Evolutionary conservation across 2,888 invertebrate species (phyloP).

Genomic region (Galeopsomyia nigrocyanea): DNA sequence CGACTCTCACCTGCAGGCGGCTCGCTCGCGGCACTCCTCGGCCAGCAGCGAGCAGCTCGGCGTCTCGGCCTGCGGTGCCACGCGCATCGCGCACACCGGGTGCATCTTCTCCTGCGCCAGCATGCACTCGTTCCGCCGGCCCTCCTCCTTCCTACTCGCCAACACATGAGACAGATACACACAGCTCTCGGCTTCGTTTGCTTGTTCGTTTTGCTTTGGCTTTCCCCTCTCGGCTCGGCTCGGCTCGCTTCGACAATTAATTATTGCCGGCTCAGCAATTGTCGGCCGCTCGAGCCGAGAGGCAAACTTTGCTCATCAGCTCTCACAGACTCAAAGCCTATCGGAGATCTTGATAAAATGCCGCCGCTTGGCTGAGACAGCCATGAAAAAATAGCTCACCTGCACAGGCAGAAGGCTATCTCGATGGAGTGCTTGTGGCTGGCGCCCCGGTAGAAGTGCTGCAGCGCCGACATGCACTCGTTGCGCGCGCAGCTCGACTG

Average conservation of each 20-base stretch:
- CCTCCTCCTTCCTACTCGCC: constrained; percentile 84
- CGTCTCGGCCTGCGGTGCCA: constrained; percentile 76
- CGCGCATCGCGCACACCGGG: constrained; percentile 88
- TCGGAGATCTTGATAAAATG: too few species aligned
- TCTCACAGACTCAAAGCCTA: too few species aligned
- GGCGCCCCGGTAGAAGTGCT: constrained; percentile 87
- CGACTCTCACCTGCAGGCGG: constrained; percentile 82
- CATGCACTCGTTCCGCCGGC: constrained; percentile 89
- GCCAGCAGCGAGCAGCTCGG: constrained; percentile 91
- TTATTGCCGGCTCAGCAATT: too few species aligned
- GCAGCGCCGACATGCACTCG: constrained; percentile 89
- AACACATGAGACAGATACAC: too few species aligned
- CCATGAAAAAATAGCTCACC: constrained; percentile 71
- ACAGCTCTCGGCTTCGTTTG: too few species aligned
- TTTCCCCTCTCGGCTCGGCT: too few species aligned
- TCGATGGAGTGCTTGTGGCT: constrained; percentile 88
- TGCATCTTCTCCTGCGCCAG: constrained; percentile 91
- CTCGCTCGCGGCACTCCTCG: constrained; percentile 85
- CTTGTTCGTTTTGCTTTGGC: too few species aligned
- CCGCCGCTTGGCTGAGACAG: too few species aligned
- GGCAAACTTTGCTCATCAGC: too few species aligned
- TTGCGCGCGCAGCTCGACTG: constrained; percentile 83
- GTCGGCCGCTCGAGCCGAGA: too few species aligned
- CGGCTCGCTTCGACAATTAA: too few species aligned
- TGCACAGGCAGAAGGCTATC: constrained; percentile 94